These are phyloP conservation scores for Neoaliturus tenellus DNA, from an alignment of 2,888 invertebrate genomes.

Conservation along the genomic window DNA sequence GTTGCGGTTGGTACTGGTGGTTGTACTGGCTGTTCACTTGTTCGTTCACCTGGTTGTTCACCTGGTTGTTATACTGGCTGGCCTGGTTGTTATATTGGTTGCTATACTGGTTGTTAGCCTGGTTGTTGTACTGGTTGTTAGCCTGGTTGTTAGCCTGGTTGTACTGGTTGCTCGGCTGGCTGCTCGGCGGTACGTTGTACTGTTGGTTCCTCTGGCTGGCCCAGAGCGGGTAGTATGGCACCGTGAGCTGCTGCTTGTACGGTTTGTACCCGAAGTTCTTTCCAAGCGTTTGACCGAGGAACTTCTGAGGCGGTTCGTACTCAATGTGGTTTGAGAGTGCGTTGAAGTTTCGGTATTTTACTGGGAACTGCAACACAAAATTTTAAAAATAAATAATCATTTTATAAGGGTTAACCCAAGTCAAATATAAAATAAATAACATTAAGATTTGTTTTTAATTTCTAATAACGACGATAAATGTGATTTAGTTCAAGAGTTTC, in stretches of 20 bases:
- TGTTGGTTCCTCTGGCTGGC: neutral
- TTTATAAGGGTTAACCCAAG: too few species aligned
- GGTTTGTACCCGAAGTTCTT: conserved; percentile 46
- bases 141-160: conserved; percentile 19
- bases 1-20: neutral
- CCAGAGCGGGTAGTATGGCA: neutral
- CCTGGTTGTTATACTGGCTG: neutral
- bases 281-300: conserved; percentile 28
- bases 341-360: conserved; percentile 56
- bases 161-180: conserved; percentile 11
- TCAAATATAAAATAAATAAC: too few species aligned
- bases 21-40: neutral
- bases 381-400: too few species aligned
- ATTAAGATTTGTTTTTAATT: too few species aligned
- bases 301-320: conserved; percentile 40
- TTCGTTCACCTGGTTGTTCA: neutral
- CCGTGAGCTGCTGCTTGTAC: conserved; percentile 23
- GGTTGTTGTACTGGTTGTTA: conserved; percentile 24
- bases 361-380: conserved; percentile 60
- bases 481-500: too few species aligned
- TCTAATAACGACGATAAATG: too few species aligned
- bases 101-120: neutral
- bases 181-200: neutral
- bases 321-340: conserved; percentile 34
- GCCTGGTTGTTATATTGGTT: neutral